These are phyloP conservation scores for Eupithecia centaureata DNA, from an alignment of 2,888 invertebrate genomes.

Conservation along the genomic window DNA sequence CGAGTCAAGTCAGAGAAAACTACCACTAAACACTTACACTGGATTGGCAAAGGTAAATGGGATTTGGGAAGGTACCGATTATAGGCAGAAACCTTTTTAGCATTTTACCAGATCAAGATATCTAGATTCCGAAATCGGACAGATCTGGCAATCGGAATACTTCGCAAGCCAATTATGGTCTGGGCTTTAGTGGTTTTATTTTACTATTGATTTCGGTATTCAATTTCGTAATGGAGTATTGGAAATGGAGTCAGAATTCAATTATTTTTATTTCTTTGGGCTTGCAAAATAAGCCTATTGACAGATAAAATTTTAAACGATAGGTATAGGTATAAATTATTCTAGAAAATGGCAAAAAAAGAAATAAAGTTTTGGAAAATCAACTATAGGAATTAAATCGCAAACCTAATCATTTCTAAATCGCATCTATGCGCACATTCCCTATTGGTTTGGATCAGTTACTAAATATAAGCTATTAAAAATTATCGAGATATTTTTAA, in stretches of 20 bases:
- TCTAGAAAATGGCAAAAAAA: too few relatives aligned
- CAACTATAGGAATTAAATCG: background rate
- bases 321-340: too few relatives aligned
- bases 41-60: slow-evolving; percentile 22
- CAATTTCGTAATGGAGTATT: background rate
- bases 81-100: slow-evolving; percentile 7
- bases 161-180: background rate
- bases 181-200: background rate
- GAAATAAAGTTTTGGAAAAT: too few relatives aligned
- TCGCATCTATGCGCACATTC: background rate
- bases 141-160: background rate
- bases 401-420: background rate
- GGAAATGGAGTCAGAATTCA: too few relatives aligned
- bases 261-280: too few relatives aligned
- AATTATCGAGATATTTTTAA: too few relatives aligned
- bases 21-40: slow-evolving; percentile 23
- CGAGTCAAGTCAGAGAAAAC: slow-evolving; percentile 26
- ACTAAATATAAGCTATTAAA: too few relatives aligned
- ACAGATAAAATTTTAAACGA: too few relatives aligned
- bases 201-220: background rate
- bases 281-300: too few relatives aligned
- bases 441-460: background rate
- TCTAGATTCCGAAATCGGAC: background rate
- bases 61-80: slow-evolving; percentile 19
- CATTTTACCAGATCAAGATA: slow-evolving; percentile 6